phyloP scores from a whole-genome alignment of 2,888 invertebrate genomes.

The Hipparchia sbordonii region DNA sequence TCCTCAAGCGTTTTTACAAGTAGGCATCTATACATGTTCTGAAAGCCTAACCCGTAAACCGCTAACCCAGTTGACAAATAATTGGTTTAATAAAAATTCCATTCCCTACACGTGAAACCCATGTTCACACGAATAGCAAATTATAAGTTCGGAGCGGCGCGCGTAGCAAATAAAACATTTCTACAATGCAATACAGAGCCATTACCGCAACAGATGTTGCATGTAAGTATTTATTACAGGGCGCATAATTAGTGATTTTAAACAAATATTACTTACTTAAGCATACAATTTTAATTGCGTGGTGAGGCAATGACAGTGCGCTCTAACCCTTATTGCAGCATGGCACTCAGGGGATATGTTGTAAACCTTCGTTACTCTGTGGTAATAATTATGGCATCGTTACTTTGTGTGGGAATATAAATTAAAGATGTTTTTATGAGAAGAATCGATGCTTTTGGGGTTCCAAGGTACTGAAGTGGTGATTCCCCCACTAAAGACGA shows the following conservation, averaged over 20 bases:
- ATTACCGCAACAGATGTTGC: slow-evolving; percentile 75
- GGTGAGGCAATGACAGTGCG: slow-evolving; percentile 59
- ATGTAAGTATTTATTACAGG: slow-evolving; percentile 76
- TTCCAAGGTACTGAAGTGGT: no score
- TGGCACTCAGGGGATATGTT: slow-evolving; percentile 27
- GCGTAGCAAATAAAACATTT: slow-evolving; percentile 68
- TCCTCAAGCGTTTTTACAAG: background rate
- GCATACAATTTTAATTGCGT: slow-evolving; percentile 75
- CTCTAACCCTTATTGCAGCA: slow-evolving; percentile 46
- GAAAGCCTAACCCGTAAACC: slow-evolving; percentile 10
- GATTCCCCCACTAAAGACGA: no score
- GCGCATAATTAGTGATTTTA: slow-evolving; percentile 77
- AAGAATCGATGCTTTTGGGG: no score
- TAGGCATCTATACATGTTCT: background rate
- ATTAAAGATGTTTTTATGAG: background rate
- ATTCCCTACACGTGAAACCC: slow-evolving; percentile 41
- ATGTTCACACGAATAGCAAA: slow-evolving; percentile 65
- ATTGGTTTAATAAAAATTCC: slow-evolving; percentile 23
- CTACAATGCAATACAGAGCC: slow-evolving; percentile 60
- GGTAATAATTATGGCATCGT: background rate
- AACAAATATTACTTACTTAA: slow-evolving; percentile 78
- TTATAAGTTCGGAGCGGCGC: slow-evolving; percentile 60
- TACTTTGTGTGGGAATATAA: background rate
- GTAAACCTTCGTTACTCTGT: background rate
- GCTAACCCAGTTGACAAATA: slow-evolving; percentile 26